Base-by-base conservation (phyloP, 2,888 invertebrate species). In the Pseudococcus longispinus region DNA sequence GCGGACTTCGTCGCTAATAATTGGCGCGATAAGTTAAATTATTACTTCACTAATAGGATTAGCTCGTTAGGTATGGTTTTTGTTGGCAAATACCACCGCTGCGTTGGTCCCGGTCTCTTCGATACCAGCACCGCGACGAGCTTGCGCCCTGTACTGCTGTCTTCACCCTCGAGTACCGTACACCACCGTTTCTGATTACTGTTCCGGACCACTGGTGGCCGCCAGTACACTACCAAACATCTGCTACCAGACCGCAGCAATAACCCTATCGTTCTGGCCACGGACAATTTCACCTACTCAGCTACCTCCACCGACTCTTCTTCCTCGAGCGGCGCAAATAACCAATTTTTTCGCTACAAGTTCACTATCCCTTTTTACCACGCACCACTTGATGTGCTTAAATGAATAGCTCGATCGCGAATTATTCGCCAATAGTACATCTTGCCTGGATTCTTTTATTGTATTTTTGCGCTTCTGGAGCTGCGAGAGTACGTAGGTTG, bases 11-110 rank as follows among this genome's bases (percentile, higher is more conserved):
- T 23, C 60, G 60, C 23, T 37, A 70, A 77, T 85, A 85, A 85
- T 85, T 70, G 74, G 85, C 44, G n/a, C 23, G 85, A 74, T 86
- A 86, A 29, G 86, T 51, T 86, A 46, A 86, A 86, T 42, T 86
- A 86, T 86, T 77, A 86, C 74, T 86, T 86, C 37, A 51, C 86
- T 80, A 86, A 77, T 77, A 86, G 86, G 86, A 86, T 86, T 86
- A 77, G 29, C 70, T 70, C 42, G 77, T 80, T 80, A 80, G 37
- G 84, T 55, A 65, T 84, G 84, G 84, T 84, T 84, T 84, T 32
- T 42, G 84, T 84, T 42, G 37, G 60, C 32, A 55, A 65, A 84
- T 42, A 42, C 42, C 20, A 65, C 42, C 9, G 9, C 37, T 5
- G 5, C 32, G 32, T n/a, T n/a, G n/a, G n/a, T n/a, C n/a, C n/a